Evolutionary conservation across 53 echinoderm and acorn worm genomes (phyloP).

Genomic region (Echinometra lucunter): DNA sequence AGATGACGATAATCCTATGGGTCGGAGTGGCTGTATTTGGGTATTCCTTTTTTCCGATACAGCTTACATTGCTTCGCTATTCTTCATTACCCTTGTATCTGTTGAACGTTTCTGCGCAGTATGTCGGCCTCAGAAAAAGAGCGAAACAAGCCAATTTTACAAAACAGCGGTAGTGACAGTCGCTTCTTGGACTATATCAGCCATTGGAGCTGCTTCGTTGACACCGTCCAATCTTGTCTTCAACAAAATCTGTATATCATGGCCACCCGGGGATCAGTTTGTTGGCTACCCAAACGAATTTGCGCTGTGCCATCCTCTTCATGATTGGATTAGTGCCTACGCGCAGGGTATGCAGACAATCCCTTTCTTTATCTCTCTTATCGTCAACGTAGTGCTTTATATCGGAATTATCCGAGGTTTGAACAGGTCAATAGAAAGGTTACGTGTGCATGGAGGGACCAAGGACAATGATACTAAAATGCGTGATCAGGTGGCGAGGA

Average conservation of each 20-base stretch:
- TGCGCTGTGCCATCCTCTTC: slow-evolving; percentile 46
- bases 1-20: slow-evolving; percentile 78
- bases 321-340: slow-evolving; percentile 69
- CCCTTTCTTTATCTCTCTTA: slow-evolving; percentile 87
- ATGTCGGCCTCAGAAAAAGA: slow-evolving; percentile 77
- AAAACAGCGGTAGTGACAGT: slow-evolving; percentile 64
- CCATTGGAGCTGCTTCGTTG: slow-evolving; percentile 74
- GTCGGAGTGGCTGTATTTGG: slow-evolving; percentile 80
- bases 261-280: slow-evolving; percentile 71
- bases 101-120: slow-evolving; percentile 89
- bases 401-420: slow-evolving; percentile 79
- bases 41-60: slow-evolving; percentile 76
- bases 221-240: slow-evolving; percentile 72
- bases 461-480: slow-evolving; percentile 80
- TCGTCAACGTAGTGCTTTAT: slow-evolving; percentile 79
- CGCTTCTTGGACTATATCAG: slow-evolving; percentile 76
- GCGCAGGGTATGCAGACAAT: slow-evolving; percentile 80
- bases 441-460: slow-evolving; percentile 73
- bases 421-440: slow-evolving; percentile 80
- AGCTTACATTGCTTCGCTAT: slow-evolving; percentile 88
- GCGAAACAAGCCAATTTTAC: slow-evolving; percentile 27
- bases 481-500: slow-evolving; percentile 76
- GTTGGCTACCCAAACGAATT: slow-evolving; percentile 59
- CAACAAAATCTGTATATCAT: slow-evolving; percentile 64
- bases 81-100: slow-evolving; percentile 86